Evolutionary conservation across 2,888 invertebrate species (phyloP), one percentile per base, ranked within the genome.

Genomic region (Napeogenes sylphis): DNA sequence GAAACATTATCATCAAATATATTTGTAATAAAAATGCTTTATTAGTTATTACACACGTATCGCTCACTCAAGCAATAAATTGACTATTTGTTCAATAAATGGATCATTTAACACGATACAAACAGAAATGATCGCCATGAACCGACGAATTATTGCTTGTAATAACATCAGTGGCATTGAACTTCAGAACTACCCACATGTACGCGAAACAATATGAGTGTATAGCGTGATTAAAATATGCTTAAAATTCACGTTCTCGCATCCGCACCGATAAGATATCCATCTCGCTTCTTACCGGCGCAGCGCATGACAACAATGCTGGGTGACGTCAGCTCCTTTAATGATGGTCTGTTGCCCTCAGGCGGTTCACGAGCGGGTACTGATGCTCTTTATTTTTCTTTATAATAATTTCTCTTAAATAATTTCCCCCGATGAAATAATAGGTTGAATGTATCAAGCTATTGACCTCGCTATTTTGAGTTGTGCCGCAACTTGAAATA

Each of bases 301-400:
- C 71, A 73, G 75, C 68, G 78, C 83, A 81, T 81, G 84, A 86
- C 78, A 85, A 88, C 85, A 86, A 86, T 83, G 77, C 74, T 72
- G 67, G 90, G 84, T 90, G 90, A 90, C 90, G 90, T 90, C 90
- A 90, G 87, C 76, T 75, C 82, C 84, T 71, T 71, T 73, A 69
- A 70, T 66, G 70, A 70, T 63, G 68, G 63, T 62, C 65, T 47
- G 64, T 59, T 76, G 75, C 83, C 84, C 81, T 74, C 77, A 71
- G 80, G 82, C 84, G 78, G 77, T 83, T 82, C 82, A 77, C 80
- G 77, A 81, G 76, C 21, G 21, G 21, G 21, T 21, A 21, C 21
- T 21, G 21, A 21, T 21, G 21, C 82, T 8, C 51, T 51, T 73
- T 67, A 77, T 75, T 76, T 79, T 65, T 70, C 35, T 62, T 64